A percentile compares a stretch with the other conserved stretches of the same genome.
These are phyloP conservation scores for Lota lota DNA, from an alignment of 2,113 vertebrate species.

Conservation along the genomic window DNA sequence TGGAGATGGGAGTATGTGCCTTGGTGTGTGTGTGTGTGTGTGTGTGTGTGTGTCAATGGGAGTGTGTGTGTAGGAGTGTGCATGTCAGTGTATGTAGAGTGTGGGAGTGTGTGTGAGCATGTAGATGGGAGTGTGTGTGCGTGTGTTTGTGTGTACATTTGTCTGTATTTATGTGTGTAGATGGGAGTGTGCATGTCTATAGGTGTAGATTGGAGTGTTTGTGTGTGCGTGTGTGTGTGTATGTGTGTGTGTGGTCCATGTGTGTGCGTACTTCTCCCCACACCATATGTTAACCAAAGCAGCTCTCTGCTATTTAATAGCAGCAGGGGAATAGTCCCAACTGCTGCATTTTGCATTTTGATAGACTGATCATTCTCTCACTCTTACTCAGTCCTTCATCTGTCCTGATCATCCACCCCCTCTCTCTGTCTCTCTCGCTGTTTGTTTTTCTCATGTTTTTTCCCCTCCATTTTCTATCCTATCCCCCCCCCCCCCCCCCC, in stretches of 20 bases:
- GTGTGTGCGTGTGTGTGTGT: slow-evolving; percentile 7
- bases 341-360: slow-evolving; percentile 48
- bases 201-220: background rate
- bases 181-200: slow-evolving; percentile 2
- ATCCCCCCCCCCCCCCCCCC: background rate
- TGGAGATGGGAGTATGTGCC: too few species aligned
- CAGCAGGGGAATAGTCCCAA: slow-evolving; percentile 31
- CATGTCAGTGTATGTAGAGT: too few species aligned
- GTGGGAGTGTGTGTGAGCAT: background rate
- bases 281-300: slow-evolving; percentile 47
- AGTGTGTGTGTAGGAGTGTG: slow-evolving; percentile 13
- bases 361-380: slow-evolving; percentile 42
- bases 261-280: slow-evolving; percentile 11
- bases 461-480: background rate
- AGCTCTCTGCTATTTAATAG: slow-evolving; percentile 28
- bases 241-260: slow-evolving; percentile 16
- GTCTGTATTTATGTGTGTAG: slow-evolving; percentile 2
- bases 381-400: slow-evolving; percentile 14
- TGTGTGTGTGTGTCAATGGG: slow-evolving; percentile 11
- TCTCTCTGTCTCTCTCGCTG: slow-evolving; percentile 5
- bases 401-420: slow-evolving; percentile 6
- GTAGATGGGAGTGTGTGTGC: slow-evolving; percentile 1
- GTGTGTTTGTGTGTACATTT: slow-evolving; percentile 6
- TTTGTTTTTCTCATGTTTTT: background rate
- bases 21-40: slow-evolving; percentile 1